phyloP scores from a whole-genome alignment of 2,797 vertebrate genomes.

The Peromyscus nudipes region DNA sequence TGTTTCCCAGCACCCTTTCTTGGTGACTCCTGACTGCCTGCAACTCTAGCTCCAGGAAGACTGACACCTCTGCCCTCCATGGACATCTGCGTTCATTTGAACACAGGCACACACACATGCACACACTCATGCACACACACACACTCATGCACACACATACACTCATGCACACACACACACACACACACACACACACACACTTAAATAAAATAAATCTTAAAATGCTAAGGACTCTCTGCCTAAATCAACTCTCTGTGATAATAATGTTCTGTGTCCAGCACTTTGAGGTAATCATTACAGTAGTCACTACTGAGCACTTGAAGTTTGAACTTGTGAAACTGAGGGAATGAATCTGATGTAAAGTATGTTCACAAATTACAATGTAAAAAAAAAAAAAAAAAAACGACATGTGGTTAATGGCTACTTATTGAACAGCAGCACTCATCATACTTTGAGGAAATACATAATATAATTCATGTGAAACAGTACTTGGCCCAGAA shows the following conservation, averaged over 20 bases:
- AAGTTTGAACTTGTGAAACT: background rate
- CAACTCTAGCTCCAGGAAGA: background rate
- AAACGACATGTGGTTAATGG: background rate
- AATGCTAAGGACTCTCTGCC: background rate
- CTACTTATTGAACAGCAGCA: background rate
- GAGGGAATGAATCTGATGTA: background rate
- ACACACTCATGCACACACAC: no score
- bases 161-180: no score
- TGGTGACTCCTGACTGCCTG: background rate
- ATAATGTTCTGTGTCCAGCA: background rate
- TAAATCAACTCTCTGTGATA: background rate
- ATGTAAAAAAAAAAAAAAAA: background rate
- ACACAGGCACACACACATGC: background rate
- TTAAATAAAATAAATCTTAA: background rate
- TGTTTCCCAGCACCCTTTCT: background rate
- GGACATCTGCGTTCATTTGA: background rate
- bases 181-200: background rate
- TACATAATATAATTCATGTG: background rate
- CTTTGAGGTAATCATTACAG: background rate
- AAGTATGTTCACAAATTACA: background rate
- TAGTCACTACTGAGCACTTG: background rate
- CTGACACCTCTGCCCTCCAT: background rate
- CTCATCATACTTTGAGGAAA: background rate
- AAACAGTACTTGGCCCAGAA: background rate
- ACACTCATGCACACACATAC: no score